A percentile compares a stretch with the other conserved stretches of the same genome.
Evolutionary conservation across 2,113 vertebrate genomes (phyloP).

Genomic region (Calyptommatus sinebrachiatus): DNA sequence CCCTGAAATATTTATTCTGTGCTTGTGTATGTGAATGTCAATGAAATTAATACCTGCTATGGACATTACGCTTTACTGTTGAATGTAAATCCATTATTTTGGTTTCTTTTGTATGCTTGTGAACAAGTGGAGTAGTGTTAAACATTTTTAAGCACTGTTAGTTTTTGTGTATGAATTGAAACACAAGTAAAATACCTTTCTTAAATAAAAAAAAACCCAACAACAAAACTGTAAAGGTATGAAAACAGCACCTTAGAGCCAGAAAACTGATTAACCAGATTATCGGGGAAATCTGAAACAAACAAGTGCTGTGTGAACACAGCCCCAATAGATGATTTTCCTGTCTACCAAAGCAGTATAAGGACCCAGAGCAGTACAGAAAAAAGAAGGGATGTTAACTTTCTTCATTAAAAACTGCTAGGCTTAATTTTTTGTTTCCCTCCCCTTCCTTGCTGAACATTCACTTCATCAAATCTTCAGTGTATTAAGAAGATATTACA

Average conservation of each 20-base stretch:
- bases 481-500: no score
- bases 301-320: no score
- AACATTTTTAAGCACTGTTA: slow-evolving; percentile 75
- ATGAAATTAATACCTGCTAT: slow-evolving; percentile 80
- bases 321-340: no score
- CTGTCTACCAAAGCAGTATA: no score
- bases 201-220: slow-evolving; percentile 79
- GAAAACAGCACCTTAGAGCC: no score
- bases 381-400: no score
- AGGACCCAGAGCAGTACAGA: no score
- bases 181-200: slow-evolving; percentile 84
- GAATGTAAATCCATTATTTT: slow-evolving; percentile 79
- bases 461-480: background rate
- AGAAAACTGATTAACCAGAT: no score
- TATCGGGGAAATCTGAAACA: no score
- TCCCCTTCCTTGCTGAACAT: background rate
- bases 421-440: no score
- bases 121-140: slow-evolving; percentile 79
- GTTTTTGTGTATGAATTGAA: slow-evolving; percentile 76
- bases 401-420: no score
- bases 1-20: slow-evolving; percentile 82
- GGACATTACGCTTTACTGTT: slow-evolving; percentile 80
- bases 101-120: slow-evolving; percentile 78
- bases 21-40: slow-evolving; percentile 86
- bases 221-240: no score